Percentiles rank a stretch among this genome's conserved stretches.
These are phyloP conservation scores for Sebastes oblongus DNA, from an alignment of 2,797 vertebrate species.

Conservation along the genomic window DNA sequence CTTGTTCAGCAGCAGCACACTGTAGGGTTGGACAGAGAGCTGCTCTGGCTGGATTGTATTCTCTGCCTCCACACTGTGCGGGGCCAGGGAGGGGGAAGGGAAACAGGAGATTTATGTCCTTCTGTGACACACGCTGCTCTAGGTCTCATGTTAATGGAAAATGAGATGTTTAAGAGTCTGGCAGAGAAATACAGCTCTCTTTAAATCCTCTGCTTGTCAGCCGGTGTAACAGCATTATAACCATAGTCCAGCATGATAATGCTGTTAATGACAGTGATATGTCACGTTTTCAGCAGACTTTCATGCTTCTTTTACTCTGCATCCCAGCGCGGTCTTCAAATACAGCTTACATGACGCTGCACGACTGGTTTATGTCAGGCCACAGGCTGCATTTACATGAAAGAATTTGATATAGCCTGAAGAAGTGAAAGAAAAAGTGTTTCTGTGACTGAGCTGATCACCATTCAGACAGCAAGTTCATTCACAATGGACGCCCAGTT, in stretches of 20 bases:
- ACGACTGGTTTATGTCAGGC: slow-evolving; percentile 30
- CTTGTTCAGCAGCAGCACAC: slow-evolving; percentile 32
- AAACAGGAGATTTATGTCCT: slow-evolving; percentile 77
- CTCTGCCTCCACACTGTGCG: slow-evolving; percentile 65
- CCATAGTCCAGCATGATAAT: slow-evolving; percentile 70
- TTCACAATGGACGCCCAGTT: slow-evolving; percentile 71
- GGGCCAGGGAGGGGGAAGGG: slow-evolving; percentile 66
- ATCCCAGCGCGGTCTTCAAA: slow-evolving; percentile 10
- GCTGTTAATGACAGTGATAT: slow-evolving; percentile 72
- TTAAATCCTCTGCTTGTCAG: slow-evolving; percentile 76
- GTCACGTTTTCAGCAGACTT: slow-evolving; percentile 66
- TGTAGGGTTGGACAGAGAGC: slow-evolving; percentile 55
- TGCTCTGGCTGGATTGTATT: slow-evolving; percentile 57
- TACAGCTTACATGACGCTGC: slow-evolving; percentile 36
- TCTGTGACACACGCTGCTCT: slow-evolving; percentile 79
- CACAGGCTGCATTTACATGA: slow-evolving; percentile 11
- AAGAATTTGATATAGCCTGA: slow-evolving; percentile 21
- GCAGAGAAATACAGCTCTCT: slow-evolving; percentile 76
- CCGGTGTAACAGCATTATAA: slow-evolving; percentile 72
- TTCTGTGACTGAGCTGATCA: slow-evolving; percentile 49
- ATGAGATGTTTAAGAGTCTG: slow-evolving; percentile 81
- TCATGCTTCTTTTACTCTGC: slow-evolving; percentile 44
- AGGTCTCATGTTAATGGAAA: slow-evolving; percentile 82
- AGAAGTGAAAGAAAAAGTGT: slow-evolving; percentile 39
- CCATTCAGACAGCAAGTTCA: slow-evolving; percentile 57